phyloP scores from a whole-genome alignment of 2,888 invertebrate genomes.

The Creontiades dilutus region DNA sequence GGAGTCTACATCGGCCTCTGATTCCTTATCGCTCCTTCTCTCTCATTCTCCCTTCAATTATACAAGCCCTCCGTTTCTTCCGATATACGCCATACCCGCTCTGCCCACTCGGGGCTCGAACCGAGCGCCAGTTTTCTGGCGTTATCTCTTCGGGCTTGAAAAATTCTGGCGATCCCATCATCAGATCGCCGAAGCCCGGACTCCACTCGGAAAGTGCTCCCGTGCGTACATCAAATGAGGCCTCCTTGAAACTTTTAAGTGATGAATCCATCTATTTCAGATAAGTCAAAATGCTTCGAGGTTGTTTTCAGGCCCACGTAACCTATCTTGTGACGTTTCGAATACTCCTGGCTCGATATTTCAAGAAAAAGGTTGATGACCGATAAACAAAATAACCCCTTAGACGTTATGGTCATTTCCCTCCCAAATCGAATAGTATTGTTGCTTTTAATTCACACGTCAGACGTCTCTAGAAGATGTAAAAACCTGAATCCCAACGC shows the following conservation, averaged over 20 bases:
- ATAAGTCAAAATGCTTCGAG: slow-evolving; percentile 60
- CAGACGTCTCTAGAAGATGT: neutral
- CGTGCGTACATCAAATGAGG: neutral
- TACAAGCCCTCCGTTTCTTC: slow-evolving; percentile 51
- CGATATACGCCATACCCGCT: neutral
- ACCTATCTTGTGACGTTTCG: neutral
- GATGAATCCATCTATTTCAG: slow-evolving; percentile 66
- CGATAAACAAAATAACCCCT: slow-evolving; percentile 20
- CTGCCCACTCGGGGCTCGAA: neutral
- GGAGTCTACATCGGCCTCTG: slow-evolving; percentile 41
- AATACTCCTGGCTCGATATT: neutral
- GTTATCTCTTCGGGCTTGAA: slow-evolving; percentile 10
- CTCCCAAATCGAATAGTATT: slow-evolving; percentile 44
- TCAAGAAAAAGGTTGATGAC: slow-evolving; percentile 43
- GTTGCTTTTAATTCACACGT: slow-evolving; percentile 14
- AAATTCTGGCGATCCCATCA: neutral
- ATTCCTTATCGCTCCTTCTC: slow-evolving; percentile 54
- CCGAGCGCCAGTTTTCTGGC: neutral
- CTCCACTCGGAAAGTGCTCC: neutral
- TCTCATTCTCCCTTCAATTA: slow-evolving; percentile 60
- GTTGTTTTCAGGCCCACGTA: slow-evolving; percentile 49
- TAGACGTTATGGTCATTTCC: slow-evolving; percentile 38
- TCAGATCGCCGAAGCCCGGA: neutral
- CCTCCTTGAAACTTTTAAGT: slow-evolving; percentile 11
- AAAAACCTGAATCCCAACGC: slow-evolving; percentile 26